These are phyloP conservation scores for Dendrocopos noguchii DNA, from an alignment of 2,113 vertebrate genomes.

Conservation along the genomic window DNA sequence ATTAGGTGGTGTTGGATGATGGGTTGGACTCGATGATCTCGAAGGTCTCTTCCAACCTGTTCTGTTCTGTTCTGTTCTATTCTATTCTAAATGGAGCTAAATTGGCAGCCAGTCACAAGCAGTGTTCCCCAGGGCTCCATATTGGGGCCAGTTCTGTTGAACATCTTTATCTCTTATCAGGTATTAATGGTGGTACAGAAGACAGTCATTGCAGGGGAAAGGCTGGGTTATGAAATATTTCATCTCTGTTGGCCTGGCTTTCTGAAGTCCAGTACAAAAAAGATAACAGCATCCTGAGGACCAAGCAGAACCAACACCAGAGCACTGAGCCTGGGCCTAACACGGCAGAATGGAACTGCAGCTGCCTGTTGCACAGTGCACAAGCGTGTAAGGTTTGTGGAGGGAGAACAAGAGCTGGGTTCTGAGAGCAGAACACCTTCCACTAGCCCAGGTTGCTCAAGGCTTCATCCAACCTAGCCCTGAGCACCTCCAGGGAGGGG, in stretches of 20 bases:
- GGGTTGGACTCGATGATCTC: too few relatives aligned
- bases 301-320: neutral
- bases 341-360: neutral
- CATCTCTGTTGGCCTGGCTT: neutral
- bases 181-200: neutral
- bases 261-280: neutral
- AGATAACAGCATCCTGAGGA: neutral
- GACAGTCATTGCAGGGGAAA: neutral
- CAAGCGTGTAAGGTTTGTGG: neutral
- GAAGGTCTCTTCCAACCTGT: too few relatives aligned
- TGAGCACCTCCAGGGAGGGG: too few relatives aligned
- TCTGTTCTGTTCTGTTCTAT: too few relatives aligned
- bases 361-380: neutral
- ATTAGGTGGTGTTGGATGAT: too few relatives aligned
- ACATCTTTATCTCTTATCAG: neutral
- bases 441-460: too few relatives aligned
- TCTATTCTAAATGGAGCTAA: too few relatives aligned
- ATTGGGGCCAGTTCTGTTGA: neutral
- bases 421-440: neutral
- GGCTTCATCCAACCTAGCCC: too few relatives aligned
- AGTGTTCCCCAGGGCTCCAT: too few relatives aligned
- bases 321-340: neutral
- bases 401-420: neutral
- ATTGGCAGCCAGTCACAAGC: too few relatives aligned
- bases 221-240: neutral